Evolutionary conservation across 2,113 vertebrate species (phyloP).

Genomic region (Numida meleagris): DNA sequence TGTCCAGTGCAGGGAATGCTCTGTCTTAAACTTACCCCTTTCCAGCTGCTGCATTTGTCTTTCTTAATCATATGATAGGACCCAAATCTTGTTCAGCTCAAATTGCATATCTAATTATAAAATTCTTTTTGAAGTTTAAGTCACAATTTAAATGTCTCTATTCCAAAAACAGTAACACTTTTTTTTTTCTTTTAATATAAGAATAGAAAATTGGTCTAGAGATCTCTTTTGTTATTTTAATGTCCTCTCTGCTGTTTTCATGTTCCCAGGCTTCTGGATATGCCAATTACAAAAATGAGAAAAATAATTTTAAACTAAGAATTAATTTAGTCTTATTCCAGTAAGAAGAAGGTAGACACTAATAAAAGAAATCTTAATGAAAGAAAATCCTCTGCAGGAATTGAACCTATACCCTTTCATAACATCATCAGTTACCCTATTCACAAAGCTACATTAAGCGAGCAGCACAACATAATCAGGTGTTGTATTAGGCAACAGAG

Average conservation of each 20-base stretch:
- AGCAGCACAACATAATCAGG: slow-evolving; percentile 9
- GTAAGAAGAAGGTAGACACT: slow-evolving; percentile 20
- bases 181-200: background rate
- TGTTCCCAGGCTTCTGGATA: background rate
- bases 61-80: background rate
- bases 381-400: slow-evolving; percentile 48
- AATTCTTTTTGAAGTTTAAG: background rate
- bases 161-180: background rate
- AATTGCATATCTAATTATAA: background rate
- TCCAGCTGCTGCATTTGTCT: background rate
- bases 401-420: slow-evolving; percentile 34
- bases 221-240: background rate
- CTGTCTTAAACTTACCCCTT: background rate
- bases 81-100: background rate
- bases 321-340: slow-evolving; percentile 29
- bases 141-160: background rate
- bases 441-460: slow-evolving; percentile 28
- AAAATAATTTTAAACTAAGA: slow-evolving; percentile 54
- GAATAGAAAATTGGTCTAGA: background rate
- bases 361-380: slow-evolving; percentile 65
- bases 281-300: slow-evolving; percentile 39
- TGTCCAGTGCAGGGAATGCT: background rate
- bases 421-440: background rate
- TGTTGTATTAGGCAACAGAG: slow-evolving; percentile 53
- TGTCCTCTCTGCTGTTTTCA: background rate